Evolutionary conservation across 1,140 invertebrate genomes (phyloP).

Genomic region (Chlorops oryzae): DNA sequence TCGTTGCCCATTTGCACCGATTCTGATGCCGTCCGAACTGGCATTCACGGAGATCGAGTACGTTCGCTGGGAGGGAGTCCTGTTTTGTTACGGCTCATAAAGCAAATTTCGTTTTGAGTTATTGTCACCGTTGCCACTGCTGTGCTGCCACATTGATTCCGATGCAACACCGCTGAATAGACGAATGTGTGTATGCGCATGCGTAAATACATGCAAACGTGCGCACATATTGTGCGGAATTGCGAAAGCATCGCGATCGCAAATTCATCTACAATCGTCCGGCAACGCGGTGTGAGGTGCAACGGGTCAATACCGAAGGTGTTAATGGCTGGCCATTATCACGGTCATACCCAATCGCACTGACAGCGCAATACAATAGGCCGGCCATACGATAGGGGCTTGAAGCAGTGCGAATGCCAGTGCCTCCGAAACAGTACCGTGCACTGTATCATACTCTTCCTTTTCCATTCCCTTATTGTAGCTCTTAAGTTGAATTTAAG

Average conservation of each 20-base stretch:
- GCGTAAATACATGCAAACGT: not conserved
- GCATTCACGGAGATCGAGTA: no score
- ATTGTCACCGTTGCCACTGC: conserved; percentile 26
- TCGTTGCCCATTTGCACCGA: not conserved
- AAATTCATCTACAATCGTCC: no score
- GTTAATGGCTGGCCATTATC: conserved; percentile 44
- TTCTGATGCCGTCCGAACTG: not conserved
- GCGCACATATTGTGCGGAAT: not conserved
- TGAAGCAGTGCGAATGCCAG: no score
- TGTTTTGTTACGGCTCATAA: conserved; percentile 45
- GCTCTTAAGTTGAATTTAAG: conserved; percentile 47
- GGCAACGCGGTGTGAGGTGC: conserved; percentile 29
- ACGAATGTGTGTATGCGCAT: conserved; percentile 5
- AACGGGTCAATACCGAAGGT: conserved; percentile 19
- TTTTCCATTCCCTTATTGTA: conserved; percentile 11
- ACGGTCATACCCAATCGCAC: conserved; percentile 5
- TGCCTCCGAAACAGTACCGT: no score
- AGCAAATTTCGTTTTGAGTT: conserved; percentile 48
- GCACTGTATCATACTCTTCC: no score
- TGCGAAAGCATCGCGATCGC: not conserved
- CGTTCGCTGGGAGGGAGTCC: no score
- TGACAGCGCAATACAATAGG: conserved; percentile 14
- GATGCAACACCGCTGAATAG: no score
- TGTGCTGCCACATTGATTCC: conserved; percentile 7
- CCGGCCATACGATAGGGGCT: not conserved